These are phyloP conservation scores for Prostheceraeus crozeri DNA, from an alignment of 2,888 invertebrate genomes.

Conservation along the genomic window DNA sequence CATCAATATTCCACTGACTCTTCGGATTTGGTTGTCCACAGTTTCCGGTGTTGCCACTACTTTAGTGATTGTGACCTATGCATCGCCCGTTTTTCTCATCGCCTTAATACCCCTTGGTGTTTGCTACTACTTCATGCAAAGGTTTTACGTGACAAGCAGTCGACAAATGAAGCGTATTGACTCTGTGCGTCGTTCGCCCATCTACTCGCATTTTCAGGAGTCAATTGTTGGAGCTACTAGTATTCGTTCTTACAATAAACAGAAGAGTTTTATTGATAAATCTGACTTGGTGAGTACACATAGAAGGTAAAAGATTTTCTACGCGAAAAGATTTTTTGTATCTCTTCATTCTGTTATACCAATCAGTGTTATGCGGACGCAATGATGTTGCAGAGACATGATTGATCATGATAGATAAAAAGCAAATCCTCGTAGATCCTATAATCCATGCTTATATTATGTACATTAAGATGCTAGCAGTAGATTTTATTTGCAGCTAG, in stretches of 20 bases:
- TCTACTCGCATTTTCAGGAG: slow-evolving; percentile 92
- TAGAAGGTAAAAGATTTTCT: too few species aligned
- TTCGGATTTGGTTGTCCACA: slow-evolving; percentile 35
- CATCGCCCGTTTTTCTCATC: slow-evolving; percentile 37
- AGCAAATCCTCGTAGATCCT: too few species aligned
- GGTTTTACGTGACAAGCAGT: slow-evolving; percentile 86
- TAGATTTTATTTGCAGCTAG: too few species aligned
- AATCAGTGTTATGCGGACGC: too few species aligned
- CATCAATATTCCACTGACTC: slow-evolving; percentile 37
- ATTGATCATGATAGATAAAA: too few species aligned
- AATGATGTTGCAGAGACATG: too few species aligned
- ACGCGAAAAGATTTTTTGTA: too few species aligned
- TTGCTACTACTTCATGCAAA: slow-evolving; percentile 60
- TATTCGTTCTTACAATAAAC: slow-evolving; percentile 75
- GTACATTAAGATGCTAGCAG: too few species aligned
- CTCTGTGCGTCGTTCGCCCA: slow-evolving; percentile 84
- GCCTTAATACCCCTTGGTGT: slow-evolving; percentile 34
- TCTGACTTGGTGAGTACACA: too few species aligned
- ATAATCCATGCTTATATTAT: too few species aligned
- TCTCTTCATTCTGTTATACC: too few species aligned
- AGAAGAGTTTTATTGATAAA: slow-evolving; percentile 68
- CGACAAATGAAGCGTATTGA: slow-evolving; percentile 85
- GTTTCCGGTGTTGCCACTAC: slow-evolving; percentile 29
- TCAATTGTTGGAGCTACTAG: slow-evolving; percentile 69
- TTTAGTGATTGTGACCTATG: slow-evolving; percentile 37